Base-by-base conservation (phyloP, 2,113 vertebrate genomes). In the Callipepla squamata region DNA sequence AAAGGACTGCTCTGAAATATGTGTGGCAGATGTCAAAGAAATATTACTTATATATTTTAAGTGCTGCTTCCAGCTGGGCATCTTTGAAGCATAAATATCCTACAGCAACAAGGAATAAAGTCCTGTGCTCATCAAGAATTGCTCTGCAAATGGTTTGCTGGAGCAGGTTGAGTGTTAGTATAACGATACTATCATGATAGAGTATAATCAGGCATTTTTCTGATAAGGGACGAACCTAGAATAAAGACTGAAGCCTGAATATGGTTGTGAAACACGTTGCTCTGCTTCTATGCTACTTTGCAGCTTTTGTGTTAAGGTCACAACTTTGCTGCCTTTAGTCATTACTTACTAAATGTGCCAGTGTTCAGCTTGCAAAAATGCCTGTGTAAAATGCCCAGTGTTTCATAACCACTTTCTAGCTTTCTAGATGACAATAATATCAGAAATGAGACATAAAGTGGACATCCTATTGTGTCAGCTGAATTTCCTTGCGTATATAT, bases 21-120 rank as follows among this genome's bases (percentile, higher is more conserved):
- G 80, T 89, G 58, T 93, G 92, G 80, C 93, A 96, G 88, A 93
- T 96, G 92, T 95, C 94, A 96, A 94, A 94, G 79, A 92, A 90
- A 83, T 80, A 87, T 58, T 95, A 74, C 89, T 80, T 76, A 66
- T 90, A 4, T 87, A 94, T 94, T 96, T 95, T 82, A 96, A 92
- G 85, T 26, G 55, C 72, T 93, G 47, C 61, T 95, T 75, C 76
- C 61, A 85, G 4, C 9, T 3, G 4, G 47, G 17, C 57, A 78
- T 91, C 76, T 88, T 75, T 85, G 57, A 93, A 83, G 73, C 74
- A 80, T 92, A 96, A 92, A 95, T 93, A 85, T 63, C 38, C 76
- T 88, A 16, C 25, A 85, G 80, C 68, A 94, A 92, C 42, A 63
- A 74, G 68, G 45, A 11, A 83, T 89, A 87, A 93, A 70, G 6